Percentiles rank a stretch among this genome's conserved stretches.
Evolutionary conservation across 2,888 invertebrate species (phyloP).

Genomic region (Cheilosia vernalis): DNA sequence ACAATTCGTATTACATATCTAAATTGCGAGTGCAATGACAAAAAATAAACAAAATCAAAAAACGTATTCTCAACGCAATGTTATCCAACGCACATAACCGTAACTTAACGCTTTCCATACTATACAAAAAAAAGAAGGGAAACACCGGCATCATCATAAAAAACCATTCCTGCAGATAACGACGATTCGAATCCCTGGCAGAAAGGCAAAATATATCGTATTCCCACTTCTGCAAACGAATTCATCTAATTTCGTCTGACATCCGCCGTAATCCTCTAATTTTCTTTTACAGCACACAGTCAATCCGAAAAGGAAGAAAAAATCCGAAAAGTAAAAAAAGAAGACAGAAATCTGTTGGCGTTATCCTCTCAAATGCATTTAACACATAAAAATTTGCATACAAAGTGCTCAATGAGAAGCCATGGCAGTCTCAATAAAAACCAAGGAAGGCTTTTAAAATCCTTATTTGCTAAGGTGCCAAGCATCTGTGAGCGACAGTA

Average conservation of each 20-base stretch:
- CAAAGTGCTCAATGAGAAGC: slow-evolving; percentile 78
- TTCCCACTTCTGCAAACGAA: slow-evolving; percentile 63
- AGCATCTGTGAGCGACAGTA: slow-evolving; percentile 74
- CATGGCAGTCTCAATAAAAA: slow-evolving; percentile 70
- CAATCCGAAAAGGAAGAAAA: slow-evolving; percentile 42
- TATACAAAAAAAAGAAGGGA: slow-evolving; percentile 37
- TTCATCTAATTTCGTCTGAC: slow-evolving; percentile 74
- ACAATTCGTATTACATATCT: slow-evolving; percentile 17
- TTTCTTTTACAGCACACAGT: slow-evolving; percentile 69
- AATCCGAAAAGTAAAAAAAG: too few species aligned
- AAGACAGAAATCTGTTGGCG: slow-evolving; percentile 61
- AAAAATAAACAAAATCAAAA: neutral
- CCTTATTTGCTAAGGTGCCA: slow-evolving; percentile 73
- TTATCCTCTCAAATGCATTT: slow-evolving; percentile 82
- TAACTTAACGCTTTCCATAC: slow-evolving; percentile 14
- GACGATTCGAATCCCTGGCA: slow-evolving; percentile 45
- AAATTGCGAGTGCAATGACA: slow-evolving; percentile 27
- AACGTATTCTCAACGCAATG: slow-evolving; percentile 2
- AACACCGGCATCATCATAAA: slow-evolving; percentile 61
- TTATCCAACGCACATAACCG: slow-evolving; percentile 30
- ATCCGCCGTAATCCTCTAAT: slow-evolving; percentile 70
- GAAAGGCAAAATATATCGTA: slow-evolving; percentile 28
- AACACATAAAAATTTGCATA: slow-evolving; percentile 83
- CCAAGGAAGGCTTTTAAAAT: slow-evolving; percentile 70
- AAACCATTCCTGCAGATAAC: slow-evolving; percentile 65